Conservation (phyloP, 2,888 invertebrate genomes). For the Pandemis cinnamomeana region DNA sequence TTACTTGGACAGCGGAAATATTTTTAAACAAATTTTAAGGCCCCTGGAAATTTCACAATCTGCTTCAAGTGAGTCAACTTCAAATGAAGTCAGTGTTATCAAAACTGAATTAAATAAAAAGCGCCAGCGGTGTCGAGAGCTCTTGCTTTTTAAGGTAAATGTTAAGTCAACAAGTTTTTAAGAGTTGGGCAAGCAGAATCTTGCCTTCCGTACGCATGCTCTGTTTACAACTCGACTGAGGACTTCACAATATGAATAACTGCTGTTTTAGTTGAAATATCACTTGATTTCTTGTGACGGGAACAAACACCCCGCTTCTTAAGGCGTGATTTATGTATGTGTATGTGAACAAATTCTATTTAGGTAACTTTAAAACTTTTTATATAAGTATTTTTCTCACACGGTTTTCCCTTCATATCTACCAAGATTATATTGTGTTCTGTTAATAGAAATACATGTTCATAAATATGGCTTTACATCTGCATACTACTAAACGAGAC, state of each 20-base stretch:
- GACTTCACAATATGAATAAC: neutral
- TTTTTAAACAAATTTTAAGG: slow-evolving; percentile 42
- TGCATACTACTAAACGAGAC: slow-evolving; percentile 44
- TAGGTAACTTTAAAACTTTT: too few relatives aligned
- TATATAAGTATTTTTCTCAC: too few relatives aligned
- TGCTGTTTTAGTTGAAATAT: neutral
- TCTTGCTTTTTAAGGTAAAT: slow-evolving; percentile 71
- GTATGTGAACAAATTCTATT: neutral
- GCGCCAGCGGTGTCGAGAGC: slow-evolving; percentile 55
- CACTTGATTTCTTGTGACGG: too few relatives aligned
- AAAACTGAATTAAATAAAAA: slow-evolving; percentile 65
- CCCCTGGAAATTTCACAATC: slow-evolving; percentile 55
- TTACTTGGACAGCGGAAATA: slow-evolving; percentile 47
- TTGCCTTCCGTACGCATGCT: slow-evolving; percentile 30
- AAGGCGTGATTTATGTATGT: too few relatives aligned
- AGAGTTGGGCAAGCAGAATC: slow-evolving; percentile 65
- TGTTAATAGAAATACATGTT: slow-evolving; percentile 2
- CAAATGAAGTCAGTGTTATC: slow-evolving; percentile 55
- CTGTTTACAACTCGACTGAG: neutral
- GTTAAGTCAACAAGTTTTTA: slow-evolving; percentile 74
- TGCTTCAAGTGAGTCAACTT: slow-evolving; percentile 56
- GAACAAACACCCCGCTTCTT: too few relatives aligned
- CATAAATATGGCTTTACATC: slow-evolving; percentile 3
- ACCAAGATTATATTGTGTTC: neutral
- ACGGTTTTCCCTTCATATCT: too few relatives aligned